Evolutionary conservation across 2,113 vertebrate species (phyloP), one percentile per base, ranked within the genome.

Genomic region (Synchiropus splendidus): DNA sequence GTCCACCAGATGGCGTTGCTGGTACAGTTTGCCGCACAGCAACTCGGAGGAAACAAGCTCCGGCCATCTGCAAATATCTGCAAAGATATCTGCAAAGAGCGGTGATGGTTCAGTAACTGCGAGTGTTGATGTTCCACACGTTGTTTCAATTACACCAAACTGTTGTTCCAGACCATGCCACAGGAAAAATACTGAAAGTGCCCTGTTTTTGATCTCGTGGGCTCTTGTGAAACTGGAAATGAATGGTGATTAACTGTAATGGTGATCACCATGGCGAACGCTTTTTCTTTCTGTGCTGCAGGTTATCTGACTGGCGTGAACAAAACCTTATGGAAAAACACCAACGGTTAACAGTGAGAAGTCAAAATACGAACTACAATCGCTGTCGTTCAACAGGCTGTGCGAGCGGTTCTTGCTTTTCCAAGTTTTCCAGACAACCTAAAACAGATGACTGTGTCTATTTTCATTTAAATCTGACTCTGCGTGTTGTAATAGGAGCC

Each of bases 211-310:
- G 77, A 82, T 81, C 69, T 73, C 58, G 71, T 60, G 72, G 70
- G 49, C 36, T 77, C 52, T 77, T 81, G 75, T 72, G 78, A 79
- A 78, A 77, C 70, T 72, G 59, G 65, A 77, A 81, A 79, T 78
- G 61, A 84, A 72, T 52, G 54, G 59, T 72, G 71, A 77, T 78
- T 82, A 80, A 77, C 61, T 74, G 65, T 76, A 79, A 81, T 75
- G 48, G 80, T 64, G 60, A 77, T 67, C 59, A 74, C 66, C 64
- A 48, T 65, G 58, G 72, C 64, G 51, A 72, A 75, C 71, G 54
- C 52, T 66, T 68, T 58, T 68, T 54, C 66, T 56, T 71, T 72
- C 54, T 68, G 49, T 67, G 70, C 70, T 64, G 71, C 68, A 72
- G 66, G 60, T 75, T 72, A 57, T 75, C 75, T 70, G 57, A 59